Evolutionary conservation across 2,888 invertebrate species (phyloP).

Genomic region (Sarcophaga variegata): DNA sequence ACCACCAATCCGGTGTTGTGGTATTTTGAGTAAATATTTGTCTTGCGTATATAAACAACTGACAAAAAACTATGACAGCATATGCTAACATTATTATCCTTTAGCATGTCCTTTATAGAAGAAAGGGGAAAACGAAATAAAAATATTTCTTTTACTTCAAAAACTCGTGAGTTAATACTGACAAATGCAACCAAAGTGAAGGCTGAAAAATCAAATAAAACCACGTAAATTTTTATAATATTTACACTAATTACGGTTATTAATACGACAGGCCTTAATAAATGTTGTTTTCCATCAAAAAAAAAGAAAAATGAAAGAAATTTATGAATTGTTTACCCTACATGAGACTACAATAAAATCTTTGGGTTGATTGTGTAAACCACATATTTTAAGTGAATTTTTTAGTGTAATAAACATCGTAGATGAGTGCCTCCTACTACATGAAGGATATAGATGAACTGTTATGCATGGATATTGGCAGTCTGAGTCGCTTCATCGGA

Average conservation of each 20-base stretch:
- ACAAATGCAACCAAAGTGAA: constrained; percentile 23
- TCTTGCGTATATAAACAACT: constrained; percentile 26
- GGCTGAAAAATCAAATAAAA: constrained; percentile 60
- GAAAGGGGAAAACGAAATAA: neutral
- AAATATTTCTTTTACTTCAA: constrained; percentile 1
- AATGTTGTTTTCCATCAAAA: neutral
- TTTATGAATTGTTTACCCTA: no score
- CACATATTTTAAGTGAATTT: no score
- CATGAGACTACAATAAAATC: no score
- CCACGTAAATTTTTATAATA: constrained; percentile 36
- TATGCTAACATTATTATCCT: constrained; percentile 60
- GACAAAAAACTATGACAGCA: constrained; percentile 32
- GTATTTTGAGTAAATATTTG: constrained; percentile 45
- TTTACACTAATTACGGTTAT: constrained; percentile 47
- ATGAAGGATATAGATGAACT: no score
- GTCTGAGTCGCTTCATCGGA: no score
- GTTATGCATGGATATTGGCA: no score
- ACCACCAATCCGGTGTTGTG: neutral
- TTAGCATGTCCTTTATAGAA: constrained; percentile 23
- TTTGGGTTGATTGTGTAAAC: no score
- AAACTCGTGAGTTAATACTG: neutral
- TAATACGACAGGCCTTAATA: neutral
- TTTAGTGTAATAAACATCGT: no score
- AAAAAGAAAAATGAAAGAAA: no score
- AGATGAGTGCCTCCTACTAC: no score